Percentiles rank a stretch among this genome's conserved stretches.
These are phyloP conservation scores for Acheta domesticus DNA, from an alignment of 2,888 invertebrate species.

Conservation along the genomic window DNA sequence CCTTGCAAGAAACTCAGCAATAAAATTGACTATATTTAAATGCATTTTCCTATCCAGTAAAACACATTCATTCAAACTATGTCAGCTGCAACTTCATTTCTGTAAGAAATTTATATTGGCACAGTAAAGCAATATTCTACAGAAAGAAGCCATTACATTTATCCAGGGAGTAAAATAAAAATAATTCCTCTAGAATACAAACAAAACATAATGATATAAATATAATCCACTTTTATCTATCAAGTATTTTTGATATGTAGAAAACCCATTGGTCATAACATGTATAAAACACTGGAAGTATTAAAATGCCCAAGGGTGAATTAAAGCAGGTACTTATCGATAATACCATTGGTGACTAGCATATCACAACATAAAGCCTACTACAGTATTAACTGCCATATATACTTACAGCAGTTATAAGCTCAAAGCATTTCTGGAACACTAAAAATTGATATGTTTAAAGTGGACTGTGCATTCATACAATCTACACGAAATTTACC, in stretches of 20 bases:
- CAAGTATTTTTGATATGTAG: background rate
- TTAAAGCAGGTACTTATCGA: background rate
- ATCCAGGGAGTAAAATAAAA: background rate
- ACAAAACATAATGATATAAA: background rate
- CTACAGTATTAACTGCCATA: background rate
- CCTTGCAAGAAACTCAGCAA: too few species aligned
- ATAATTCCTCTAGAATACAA: background rate
- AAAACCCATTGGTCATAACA: constrained; percentile 1
- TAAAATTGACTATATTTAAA: too few species aligned
- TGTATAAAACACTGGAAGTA: constrained; percentile 2
- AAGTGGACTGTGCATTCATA: background rate
- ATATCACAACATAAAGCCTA: background rate
- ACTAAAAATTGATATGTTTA: background rate
- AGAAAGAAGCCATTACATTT: too few species aligned
- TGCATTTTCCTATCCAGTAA: too few species aligned
- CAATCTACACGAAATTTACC: background rate
- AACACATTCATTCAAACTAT: too few species aligned
- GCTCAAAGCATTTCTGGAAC: background rate
- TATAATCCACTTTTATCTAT: background rate
- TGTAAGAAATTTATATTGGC: too few species aligned
- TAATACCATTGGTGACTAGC: background rate
- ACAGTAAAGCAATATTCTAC: too few species aligned
- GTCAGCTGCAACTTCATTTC: too few species aligned
- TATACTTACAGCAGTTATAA: background rate
- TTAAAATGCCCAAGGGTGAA: background rate